Base-by-base conservation (phyloP, 2,113 vertebrate species). In the Onychostoma macrolepis region DNA sequence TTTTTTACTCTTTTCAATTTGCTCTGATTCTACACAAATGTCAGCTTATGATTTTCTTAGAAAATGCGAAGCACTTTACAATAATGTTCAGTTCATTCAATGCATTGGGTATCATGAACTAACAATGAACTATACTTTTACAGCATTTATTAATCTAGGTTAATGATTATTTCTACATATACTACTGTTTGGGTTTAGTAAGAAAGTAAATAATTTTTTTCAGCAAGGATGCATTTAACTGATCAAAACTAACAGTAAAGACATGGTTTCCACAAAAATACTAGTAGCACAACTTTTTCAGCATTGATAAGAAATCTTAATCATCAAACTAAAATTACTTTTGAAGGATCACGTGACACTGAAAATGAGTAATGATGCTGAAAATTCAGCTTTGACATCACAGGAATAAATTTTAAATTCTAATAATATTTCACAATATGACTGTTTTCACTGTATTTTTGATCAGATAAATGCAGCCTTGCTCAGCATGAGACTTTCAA, bases 41-140 rank as follows among this genome's bases (percentile, higher is more conserved):
- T 45, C 36, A 63, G 21, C 77, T 41, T 43, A 58, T 43, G 56
- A 78, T 28, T 82, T 82, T 17, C 79, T 65, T 82, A 28, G 58
- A 82, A 43, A 41, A 65, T 67, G 26, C 4, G 1, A 45, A 30
- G 80, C 28, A 78, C 76, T 78, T 33, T 78, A 78, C 76, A 50
- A 12, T 78, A 53, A 28, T 17, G 41, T 53, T 78, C 17, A 28
- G 9, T 53, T 6, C 2, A 45, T 78, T 53, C 26, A 53, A 12
- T 30, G 30, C 76, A 78, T 5, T 78, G 43, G 26, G 45, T 33
- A 30, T 77, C 43, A 26, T 48, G 12, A 78, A 53, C 17, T 33
- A 72, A 19, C 33, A 72, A 72, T 9, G 6, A 36, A 10, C 33
- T 72, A 17, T 38, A 38, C 7, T 8, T 72, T 72, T 38, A 38